Percentiles rank a stretch among this genome's conserved stretches.
Conservation (phyloP, 2,113 vertebrate species). For the Platycercus adscitus region DNA sequence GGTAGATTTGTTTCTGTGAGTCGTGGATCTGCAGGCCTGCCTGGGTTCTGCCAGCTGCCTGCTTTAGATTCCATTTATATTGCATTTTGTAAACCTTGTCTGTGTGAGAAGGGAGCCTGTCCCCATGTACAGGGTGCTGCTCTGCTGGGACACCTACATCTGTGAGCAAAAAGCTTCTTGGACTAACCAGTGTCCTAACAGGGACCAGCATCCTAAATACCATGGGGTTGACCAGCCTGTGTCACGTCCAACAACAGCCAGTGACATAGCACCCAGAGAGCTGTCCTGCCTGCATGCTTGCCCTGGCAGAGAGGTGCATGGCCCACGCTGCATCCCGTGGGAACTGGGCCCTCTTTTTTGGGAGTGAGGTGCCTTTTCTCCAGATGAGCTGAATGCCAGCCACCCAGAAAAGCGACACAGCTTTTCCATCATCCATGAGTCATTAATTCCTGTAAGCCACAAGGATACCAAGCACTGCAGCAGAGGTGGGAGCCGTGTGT, state of each 20-base stretch:
- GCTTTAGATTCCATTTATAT: background rate
- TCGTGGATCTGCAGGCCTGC: background rate
- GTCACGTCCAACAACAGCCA: background rate
- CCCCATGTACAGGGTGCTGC: background rate
- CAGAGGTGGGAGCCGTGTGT: background rate
- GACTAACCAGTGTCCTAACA: background rate
- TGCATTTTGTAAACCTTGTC: background rate
- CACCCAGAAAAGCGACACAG: background rate
- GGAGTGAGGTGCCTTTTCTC: accelerated
- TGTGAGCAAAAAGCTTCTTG: background rate
- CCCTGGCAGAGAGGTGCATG: background rate
- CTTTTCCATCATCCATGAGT: background rate
- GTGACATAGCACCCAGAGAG: background rate
- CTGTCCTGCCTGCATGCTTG: background rate
- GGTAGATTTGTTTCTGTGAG: background rate
- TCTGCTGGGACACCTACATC: background rate
- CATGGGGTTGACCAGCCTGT: background rate
- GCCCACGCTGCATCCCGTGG: accelerated
- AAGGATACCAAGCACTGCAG: background rate
- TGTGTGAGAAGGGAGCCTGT: background rate
- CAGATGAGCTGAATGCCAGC: background rate
- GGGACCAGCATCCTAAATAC: background rate
- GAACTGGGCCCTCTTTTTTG: background rate
- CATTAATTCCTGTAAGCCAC: background rate
- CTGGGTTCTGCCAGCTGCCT: conserved; percentile 11